Percentiles rank a stretch among this genome's conserved stretches.
phyloP scores from a whole-genome alignment of 2,797 vertebrate genomes.

The Microctenopoma lineatum region DNA sequence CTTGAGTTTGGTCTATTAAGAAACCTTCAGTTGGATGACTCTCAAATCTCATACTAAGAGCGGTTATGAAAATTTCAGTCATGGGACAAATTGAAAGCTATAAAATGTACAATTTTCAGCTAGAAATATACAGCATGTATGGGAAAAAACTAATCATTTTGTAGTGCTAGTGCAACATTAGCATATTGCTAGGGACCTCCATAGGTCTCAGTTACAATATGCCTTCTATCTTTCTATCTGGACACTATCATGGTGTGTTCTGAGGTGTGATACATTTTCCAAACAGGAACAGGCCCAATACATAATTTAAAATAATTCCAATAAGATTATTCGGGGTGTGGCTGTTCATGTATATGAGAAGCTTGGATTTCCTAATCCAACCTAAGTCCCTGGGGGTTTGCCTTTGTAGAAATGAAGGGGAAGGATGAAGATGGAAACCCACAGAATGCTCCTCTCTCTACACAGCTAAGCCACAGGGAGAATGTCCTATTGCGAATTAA shows the following conservation, averaged over 20 bases:
- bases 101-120: too few relatives aligned
- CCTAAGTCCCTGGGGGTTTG: not conserved
- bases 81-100: not conserved
- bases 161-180: too few relatives aligned
- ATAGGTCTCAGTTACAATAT: too few relatives aligned
- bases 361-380: slow-evolving; percentile 29
- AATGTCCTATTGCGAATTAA: too few relatives aligned
- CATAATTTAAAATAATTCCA: slow-evolving; percentile 2
- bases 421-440: not conserved
- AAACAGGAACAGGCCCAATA: not conserved
- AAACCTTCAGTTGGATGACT: not conserved
- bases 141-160: too few relatives aligned
- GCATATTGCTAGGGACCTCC: too few relatives aligned
- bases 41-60: not conserved
- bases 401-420: not conserved
- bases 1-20: not conserved
- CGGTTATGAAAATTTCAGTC: not conserved
- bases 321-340: not conserved
- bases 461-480: too few relatives aligned
- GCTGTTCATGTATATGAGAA: slow-evolving; percentile 10
- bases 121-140: too few relatives aligned
- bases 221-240: too few relatives aligned
- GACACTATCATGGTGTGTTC: too few relatives aligned
- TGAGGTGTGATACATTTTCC: too few relatives aligned
- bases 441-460: not conserved